phyloP scores from a whole-genome alignment of 1,140 invertebrate species.

The Diplogasteroides magnus region DNA sequence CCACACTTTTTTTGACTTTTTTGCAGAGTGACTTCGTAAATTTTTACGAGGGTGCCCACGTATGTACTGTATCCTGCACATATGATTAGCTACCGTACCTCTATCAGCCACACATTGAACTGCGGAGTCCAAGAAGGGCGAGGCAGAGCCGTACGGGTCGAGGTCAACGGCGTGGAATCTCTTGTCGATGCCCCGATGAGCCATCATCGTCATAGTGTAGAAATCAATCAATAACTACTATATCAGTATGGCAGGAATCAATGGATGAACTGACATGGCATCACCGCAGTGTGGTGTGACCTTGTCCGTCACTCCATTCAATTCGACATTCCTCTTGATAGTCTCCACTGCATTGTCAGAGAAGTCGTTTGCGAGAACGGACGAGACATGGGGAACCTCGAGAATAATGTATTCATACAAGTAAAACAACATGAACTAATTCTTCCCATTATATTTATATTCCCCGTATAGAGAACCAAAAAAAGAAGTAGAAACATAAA shows the following conservation, averaged over 20 bases:
- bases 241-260: slow-evolving; percentile 3
- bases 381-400: slow-evolving; percentile 63
- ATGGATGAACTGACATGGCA: slow-evolving; percentile 67
- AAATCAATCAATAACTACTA: slow-evolving; percentile 8
- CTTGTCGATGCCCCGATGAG: slow-evolving; percentile 65
- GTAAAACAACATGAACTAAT: too few species aligned
- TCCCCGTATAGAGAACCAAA: too few species aligned
- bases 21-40: too few species aligned
- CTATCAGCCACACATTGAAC: slow-evolving; percentile 63
- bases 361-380: slow-evolving; percentile 86
- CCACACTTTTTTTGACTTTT: too few species aligned
- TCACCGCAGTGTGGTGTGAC: slow-evolving; percentile 72
- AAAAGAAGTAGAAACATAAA: too few species aligned
- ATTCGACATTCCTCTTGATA: slow-evolving; percentile 74
- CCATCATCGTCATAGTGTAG: slow-evolving; percentile 76
- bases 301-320: slow-evolving; percentile 72
- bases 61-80: too few species aligned
- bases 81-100: slow-evolving; percentile 11
- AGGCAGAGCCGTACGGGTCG: slow-evolving; percentile 92
- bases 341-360: slow-evolving; percentile 77
- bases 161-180: slow-evolving; percentile 85
- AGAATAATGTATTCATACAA: slow-evolving; percentile 1
- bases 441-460: too few species aligned
- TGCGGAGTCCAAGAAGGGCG: slow-evolving; percentile 78
- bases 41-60: too few species aligned